phyloP scores from a whole-genome alignment of 1,140 invertebrate genomes.

The Leptonema lineaticorne region DNA sequence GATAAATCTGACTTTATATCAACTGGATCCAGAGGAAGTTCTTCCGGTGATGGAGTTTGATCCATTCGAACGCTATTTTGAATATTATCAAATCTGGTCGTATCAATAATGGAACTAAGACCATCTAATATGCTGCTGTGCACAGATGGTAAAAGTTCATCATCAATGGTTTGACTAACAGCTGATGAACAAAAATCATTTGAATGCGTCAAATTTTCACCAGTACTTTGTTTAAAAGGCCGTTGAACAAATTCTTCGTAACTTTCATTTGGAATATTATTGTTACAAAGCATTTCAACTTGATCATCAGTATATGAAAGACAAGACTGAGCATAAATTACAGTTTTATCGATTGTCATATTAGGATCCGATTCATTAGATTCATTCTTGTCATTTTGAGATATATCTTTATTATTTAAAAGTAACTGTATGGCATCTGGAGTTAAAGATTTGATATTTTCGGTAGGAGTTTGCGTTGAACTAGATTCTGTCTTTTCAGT shows the following conservation, averaged over 20 bases:
- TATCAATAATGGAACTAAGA: slow-evolving; percentile 55
- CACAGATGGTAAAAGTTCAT: slow-evolving; percentile 56
- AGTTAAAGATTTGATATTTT: slow-evolving; percentile 46
- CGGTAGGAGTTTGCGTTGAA: slow-evolving; percentile 51
- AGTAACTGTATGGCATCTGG: slow-evolving; percentile 33
- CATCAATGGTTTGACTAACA: slow-evolving; percentile 44
- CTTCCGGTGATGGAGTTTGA: slow-evolving; percentile 78
- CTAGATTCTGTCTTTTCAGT: slow-evolving; percentile 39
- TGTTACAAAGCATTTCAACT: background rate
- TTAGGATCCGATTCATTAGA: slow-evolving; percentile 2
- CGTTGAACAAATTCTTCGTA: slow-evolving; percentile 34
- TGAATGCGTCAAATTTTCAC: slow-evolving; percentile 37
- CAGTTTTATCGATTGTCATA: background rate
- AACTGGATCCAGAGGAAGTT: slow-evolving; percentile 73
- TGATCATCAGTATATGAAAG: background rate
- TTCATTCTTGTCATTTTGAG: slow-evolving; percentile 10
- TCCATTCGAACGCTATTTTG: slow-evolving; percentile 59
- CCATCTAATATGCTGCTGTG: slow-evolving; percentile 57
- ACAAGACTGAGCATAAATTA: background rate
- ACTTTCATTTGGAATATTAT: slow-evolving; percentile 11
- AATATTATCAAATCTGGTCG: slow-evolving; percentile 50
- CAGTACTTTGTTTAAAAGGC: slow-evolving; percentile 37
- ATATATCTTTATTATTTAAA: background rate
- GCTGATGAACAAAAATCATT: slow-evolving; percentile 34
- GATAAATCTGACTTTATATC: slow-evolving; percentile 59